Percentiles rank a stretch among this genome's conserved stretches.
Conservation (phyloP, 2,113 vertebrate genomes). For the Otolemur garnettii region DNA sequence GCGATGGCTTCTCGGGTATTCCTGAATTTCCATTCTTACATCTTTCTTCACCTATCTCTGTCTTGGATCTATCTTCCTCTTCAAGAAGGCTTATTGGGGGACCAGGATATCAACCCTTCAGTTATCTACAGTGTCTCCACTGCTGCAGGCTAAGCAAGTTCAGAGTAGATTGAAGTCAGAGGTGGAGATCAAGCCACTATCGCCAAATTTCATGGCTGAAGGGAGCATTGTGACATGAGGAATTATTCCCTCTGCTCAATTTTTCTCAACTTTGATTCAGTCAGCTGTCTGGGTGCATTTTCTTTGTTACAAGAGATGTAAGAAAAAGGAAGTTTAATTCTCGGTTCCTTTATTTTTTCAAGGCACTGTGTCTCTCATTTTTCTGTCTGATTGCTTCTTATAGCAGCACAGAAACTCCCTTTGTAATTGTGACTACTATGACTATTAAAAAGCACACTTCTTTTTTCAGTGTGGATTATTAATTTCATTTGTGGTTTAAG, state of each 20-base stretch:
- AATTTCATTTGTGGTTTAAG: neutral
- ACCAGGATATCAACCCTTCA: neutral
- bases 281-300: neutral
- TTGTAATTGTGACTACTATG: neutral
- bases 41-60: neutral
- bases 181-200: neutral
- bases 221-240: neutral
- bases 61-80: neutral
- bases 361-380: neutral
- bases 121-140: neutral
- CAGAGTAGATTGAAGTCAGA: neutral
- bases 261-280: neutral
- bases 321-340: neutral
- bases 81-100: neutral
- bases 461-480: neutral
- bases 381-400: slow-evolving; percentile 41
- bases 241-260: neutral
- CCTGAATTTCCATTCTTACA: neutral
- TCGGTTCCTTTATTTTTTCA: slow-evolving; percentile 8
- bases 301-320: neutral
- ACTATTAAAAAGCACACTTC: neutral
- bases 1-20: neutral
- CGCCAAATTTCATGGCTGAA: neutral
- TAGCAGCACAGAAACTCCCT: neutral
- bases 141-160: neutral